Percentiles rank a stretch among this genome's conserved stretches.
Evolutionary conservation across 2,797 vertebrate genomes (phyloP).

Genomic region (Masticophis lateralis): DNA sequence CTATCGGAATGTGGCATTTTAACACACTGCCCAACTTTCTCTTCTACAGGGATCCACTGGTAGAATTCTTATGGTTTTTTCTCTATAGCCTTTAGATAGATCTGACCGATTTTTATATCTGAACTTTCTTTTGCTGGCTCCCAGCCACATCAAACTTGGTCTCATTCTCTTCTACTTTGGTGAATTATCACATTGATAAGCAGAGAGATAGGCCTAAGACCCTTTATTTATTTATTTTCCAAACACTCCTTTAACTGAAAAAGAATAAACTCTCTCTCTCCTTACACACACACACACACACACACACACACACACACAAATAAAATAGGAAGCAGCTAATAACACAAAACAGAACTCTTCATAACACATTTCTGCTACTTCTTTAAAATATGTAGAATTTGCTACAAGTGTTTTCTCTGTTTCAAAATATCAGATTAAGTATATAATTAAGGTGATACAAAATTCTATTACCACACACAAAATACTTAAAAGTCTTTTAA

Average conservation of each 20-base stretch:
- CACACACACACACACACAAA: neutral
- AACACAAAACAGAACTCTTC: neutral
- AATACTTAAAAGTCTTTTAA: neutral
- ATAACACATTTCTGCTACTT: neutral
- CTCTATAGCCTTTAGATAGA: neutral
- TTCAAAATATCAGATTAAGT: neutral
- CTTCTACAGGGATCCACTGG: neutral
- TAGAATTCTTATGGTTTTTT: neutral
- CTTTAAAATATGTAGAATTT: constrained; percentile 38
- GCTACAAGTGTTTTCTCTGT: constrained; percentile 42
- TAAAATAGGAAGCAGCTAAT: neutral
- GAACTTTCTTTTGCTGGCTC: neutral
- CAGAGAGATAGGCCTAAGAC: neutral
- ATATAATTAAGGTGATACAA: neutral
- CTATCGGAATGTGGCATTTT: neutral
- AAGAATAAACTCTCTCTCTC: neutral
- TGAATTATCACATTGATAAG: neutral
- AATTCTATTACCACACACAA: neutral
- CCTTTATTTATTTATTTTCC: neutral
- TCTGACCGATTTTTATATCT: neutral
- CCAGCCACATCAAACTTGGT: neutral
- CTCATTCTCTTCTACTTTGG: neutral
- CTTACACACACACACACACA: neutral
- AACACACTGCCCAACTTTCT: neutral
- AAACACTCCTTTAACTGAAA: neutral